A percentile compares a stretch with the other conserved stretches of the same genome.
These are phyloP conservation scores for Epizoanthus scotinus DNA, from an alignment of 92 coral and sea anemone species.

Conservation along the genomic window DNA sequence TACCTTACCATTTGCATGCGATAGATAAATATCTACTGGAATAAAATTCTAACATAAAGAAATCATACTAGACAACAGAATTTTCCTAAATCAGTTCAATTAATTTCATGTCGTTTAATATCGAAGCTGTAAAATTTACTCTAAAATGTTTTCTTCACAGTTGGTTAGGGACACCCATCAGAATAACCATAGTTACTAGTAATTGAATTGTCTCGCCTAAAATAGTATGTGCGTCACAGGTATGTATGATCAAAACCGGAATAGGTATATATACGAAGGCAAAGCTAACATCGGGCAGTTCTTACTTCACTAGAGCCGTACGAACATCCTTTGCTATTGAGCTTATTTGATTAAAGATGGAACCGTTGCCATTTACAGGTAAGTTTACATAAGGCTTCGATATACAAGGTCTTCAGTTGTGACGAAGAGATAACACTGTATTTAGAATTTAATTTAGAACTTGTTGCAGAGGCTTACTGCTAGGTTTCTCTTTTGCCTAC, in stretches of 20 bases:
- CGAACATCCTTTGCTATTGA: conserved; percentile 16
- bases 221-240: conserved; percentile 39
- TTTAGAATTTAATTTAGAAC: not conserved
- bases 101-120: not conserved
- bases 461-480: not conserved
- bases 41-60: not conserved
- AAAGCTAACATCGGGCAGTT: conserved; percentile 24
- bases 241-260: conserved; percentile 2
- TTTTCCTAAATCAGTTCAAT: not conserved
- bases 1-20: not conserved
- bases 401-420: not conserved
- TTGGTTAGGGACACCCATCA: conserved; percentile 15
- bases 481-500: not conserved
- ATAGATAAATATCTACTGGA: not conserved
- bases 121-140: not conserved
- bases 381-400: not conserved
- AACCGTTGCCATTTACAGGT: conserved; percentile 42
- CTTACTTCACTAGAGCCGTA: conserved; percentile 8
- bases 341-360: conserved; percentile 23
- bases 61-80: not conserved
- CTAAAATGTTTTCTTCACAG: conserved; percentile 21
- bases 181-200: conserved; percentile 9
- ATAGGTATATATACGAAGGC: conserved; percentile 10
- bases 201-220: conserved; percentile 45
- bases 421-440: not conserved